A percentile compares a stretch with the other conserved stretches of the same genome.
These are phyloP conservation scores for Thecocarcelia acutangulata DNA, from an alignment of 2,888 invertebrate genomes.

Conservation along the genomic window DNA sequence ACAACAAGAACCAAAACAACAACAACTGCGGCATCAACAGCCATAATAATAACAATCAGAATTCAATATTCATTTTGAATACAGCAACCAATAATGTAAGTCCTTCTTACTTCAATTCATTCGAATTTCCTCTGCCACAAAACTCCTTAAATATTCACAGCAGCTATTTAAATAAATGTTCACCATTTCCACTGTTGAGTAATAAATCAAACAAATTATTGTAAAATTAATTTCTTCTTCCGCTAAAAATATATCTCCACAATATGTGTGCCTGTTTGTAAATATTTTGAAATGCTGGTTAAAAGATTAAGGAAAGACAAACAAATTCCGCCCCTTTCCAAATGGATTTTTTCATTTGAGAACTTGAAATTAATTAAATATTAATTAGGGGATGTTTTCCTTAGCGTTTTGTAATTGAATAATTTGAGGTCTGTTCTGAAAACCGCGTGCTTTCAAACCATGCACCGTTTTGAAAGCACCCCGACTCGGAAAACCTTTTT, in stretches of 20 bases:
- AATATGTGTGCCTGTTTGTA: too few relatives aligned
- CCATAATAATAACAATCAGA: constrained; percentile 62
- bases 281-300: neutral
- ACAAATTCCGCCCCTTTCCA: too few relatives aligned
- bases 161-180: neutral
- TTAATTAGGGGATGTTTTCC: too few relatives aligned
- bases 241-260: too few relatives aligned
- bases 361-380: too few relatives aligned
- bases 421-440: too few relatives aligned
- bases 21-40: constrained; percentile 1
- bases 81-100: constrained; percentile 64
- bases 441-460: too few relatives aligned
- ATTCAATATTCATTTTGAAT: constrained; percentile 68
- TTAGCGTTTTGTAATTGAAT: too few relatives aligned
- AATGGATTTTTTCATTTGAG: too few relatives aligned
- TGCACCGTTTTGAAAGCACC: too few relatives aligned
- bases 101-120: neutral
- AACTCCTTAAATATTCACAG: neutral
- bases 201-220: neutral
- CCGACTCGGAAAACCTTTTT: too few relatives aligned
- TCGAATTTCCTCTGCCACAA: neutral
- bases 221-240: neutral
- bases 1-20: neutral
- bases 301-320: neutral
- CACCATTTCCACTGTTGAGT: constrained; percentile 14